Evolutionary conservation across 1,140 invertebrate species (phyloP).

Genomic region (Nephila pilipes): DNA sequence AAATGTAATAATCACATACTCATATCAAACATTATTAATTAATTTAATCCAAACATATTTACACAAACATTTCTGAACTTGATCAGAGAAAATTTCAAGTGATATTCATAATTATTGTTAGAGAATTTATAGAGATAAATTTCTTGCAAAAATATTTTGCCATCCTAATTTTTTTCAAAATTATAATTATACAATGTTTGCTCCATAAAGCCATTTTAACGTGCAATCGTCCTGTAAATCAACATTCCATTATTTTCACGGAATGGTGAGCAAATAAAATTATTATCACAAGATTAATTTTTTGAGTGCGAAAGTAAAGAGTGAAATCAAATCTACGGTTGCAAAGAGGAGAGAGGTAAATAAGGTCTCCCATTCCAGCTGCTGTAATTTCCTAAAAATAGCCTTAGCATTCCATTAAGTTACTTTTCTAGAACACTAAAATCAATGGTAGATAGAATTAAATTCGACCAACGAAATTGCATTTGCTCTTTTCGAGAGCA

Average conservation of each 20-base stretch:
- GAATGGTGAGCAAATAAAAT: background rate
- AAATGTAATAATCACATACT: too few species aligned
- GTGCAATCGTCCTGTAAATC: background rate
- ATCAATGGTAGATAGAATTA: constrained; percentile 55
- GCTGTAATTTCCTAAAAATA: constrained; percentile 40
- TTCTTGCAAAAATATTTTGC: too few species aligned
- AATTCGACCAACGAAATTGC: constrained; percentile 33
- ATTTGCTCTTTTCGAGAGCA: background rate
- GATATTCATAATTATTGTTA: too few species aligned
- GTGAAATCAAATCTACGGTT: background rate
- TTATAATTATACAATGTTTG: too few species aligned
- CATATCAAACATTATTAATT: too few species aligned
- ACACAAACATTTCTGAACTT: too few species aligned
- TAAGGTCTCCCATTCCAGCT: constrained; percentile 20
- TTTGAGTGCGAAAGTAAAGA: background rate
- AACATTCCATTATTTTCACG: background rate
- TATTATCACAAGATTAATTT: background rate
- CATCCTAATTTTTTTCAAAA: too few species aligned
- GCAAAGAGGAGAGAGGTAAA: background rate
- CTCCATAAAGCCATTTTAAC: background rate
- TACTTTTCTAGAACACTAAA: background rate
- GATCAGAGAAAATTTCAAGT: too few species aligned
- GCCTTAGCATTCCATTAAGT: constrained; percentile 42
- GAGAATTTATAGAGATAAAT: too few species aligned
- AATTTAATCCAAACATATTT: too few species aligned